Evolutionary conservation across 2,888 invertebrate species (phyloP).

Genomic region (Brenthis ino): DNA sequence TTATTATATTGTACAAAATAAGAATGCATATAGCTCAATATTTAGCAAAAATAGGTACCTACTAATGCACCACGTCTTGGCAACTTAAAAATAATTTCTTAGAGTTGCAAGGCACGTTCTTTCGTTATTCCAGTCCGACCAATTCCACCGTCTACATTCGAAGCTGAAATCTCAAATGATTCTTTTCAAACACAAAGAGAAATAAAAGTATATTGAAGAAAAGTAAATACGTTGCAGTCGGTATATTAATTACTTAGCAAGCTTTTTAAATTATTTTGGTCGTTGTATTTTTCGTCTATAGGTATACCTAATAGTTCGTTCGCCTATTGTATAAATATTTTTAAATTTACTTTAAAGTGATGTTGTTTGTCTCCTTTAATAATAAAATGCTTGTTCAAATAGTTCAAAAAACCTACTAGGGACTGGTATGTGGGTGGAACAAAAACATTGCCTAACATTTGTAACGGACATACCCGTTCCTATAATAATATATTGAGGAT

Average conservation of each 20-base stretch:
- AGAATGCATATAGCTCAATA: not conserved
- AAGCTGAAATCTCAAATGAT: conserved; percentile 60
- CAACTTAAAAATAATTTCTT: conserved; percentile 68
- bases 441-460: no score
- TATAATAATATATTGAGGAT: no score
- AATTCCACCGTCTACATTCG: conserved; percentile 61
- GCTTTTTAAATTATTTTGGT: not conserved
- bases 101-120: conserved; percentile 71
- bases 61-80: conserved; percentile 32
- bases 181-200: conserved; percentile 45
- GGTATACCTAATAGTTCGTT: no score
- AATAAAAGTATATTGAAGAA: conserved; percentile 45
- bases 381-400: no score
- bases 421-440: no score
- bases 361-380: no score
- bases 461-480: no score
- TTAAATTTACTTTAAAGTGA: no score
- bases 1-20: not conserved
- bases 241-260: not conserved
- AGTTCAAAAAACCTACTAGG: no score
- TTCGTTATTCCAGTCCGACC: conserved; percentile 70
- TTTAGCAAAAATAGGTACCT: conserved; percentile 18
- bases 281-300: not conserved
- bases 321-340: no score
- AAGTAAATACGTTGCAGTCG: conserved; percentile 18